Base-by-base conservation (phyloP, 2,113 vertebrate genomes). In the cattle (Bos taurus) region DNA sequence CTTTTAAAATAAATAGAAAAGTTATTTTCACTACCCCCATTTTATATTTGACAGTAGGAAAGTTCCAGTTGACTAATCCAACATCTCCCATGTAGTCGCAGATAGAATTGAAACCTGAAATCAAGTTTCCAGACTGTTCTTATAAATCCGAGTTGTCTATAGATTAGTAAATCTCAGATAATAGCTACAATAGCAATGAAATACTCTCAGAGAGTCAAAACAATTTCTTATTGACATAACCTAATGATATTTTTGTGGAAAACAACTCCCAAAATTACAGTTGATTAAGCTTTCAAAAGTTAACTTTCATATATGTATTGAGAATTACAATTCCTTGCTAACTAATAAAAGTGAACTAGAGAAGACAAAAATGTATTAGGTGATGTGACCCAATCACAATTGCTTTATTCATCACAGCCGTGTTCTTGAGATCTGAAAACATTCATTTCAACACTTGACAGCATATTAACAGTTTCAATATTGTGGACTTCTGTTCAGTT, bases 1-100 rank as follows among this genome's bases (percentile, higher is more conserved):
- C 52, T 81, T 96, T 71, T 54, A 25, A 95, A 96, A 90, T 48
- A 92, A 91, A 60, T 6, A 95, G 12, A 94, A 92, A 89, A 48
- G 5, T 30, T 40, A 67, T 21, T 9, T 88, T 40, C 7, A 89
- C 25, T 43, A 56, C 13, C 3, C 2, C 2, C 16, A 93, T 48
- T 64, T 86, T 77, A 62, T 3, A n/a, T 60, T 36, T 64, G 60
- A 84, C 10, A 86, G 54, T 71, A 33, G 46, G 28, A 46, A 84
- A 25, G 4, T 83, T 94, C 30, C 21, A 14, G 19, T 5, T 88
- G 77, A 85, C 25, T 50, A 64, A 26, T 14, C 25, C 54, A 93
- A 33, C 9, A 48, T 59, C 17, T 19, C 40, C 52, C 71, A 85
- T 17, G 11, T 80, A 57, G 26, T 48, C 84, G 90, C 0, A 13